phyloP scores from a whole-genome alignment of 35 echinoderm and acorn worm species.

The Anneissia japonica region DNA sequence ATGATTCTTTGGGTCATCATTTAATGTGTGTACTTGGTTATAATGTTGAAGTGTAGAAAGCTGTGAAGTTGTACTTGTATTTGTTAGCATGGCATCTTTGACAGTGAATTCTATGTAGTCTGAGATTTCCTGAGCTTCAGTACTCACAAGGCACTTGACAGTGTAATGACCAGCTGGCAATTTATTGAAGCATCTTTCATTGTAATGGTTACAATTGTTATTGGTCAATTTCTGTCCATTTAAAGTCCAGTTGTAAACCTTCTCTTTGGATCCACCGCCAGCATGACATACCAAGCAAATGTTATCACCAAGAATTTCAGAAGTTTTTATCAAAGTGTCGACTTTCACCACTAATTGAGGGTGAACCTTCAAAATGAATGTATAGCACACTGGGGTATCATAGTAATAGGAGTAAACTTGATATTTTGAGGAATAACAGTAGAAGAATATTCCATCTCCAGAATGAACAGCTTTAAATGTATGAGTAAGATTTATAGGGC shows the following conservation, averaged over 20 bases:
- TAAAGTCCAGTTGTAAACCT: not conserved
- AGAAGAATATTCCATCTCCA: not conserved
- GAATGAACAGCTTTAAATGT: not conserved
- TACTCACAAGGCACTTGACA: not conserved
- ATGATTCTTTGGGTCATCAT: no score
- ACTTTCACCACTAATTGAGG: not conserved
- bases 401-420: not conserved
- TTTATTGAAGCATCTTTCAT: not conserved
- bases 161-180: not conserved
- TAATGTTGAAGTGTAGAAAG: no score
- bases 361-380: not conserved
- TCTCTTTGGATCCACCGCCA: not conserved
- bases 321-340: not conserved
- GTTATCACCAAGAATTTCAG: not conserved
- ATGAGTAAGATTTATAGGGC: not conserved
- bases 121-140: not conserved
- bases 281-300: not conserved
- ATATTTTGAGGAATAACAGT: not conserved
- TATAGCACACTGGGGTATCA: not conserved
- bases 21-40: no score
- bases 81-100: no score
- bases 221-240: not conserved
- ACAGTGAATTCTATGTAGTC: not conserved
- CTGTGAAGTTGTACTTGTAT: no score
- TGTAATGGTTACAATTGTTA: not conserved